phyloP scores from a whole-genome alignment of 2,113 vertebrate genomes.

The Panthera tigris region DNA sequence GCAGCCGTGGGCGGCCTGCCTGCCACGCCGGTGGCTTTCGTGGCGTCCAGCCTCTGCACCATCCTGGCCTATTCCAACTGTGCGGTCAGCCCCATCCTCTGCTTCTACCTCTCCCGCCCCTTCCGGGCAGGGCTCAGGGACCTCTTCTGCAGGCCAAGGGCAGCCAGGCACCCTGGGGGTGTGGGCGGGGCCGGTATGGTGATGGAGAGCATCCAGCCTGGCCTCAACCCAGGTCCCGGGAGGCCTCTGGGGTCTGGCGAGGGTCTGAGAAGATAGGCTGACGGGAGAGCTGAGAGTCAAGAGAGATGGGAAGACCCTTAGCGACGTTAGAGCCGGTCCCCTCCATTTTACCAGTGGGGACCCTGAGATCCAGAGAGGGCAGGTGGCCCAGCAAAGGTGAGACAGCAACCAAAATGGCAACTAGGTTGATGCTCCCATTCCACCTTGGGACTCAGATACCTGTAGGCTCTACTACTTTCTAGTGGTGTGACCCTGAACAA shows the following conservation, averaged over 20 bases:
- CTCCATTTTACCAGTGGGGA: not conserved
- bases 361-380: not conserved
- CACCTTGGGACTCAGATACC: not conserved
- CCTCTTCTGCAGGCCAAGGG: not conserved
- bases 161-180: not conserved
- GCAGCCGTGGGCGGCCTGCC: not conserved
- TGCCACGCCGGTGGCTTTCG: not conserved
- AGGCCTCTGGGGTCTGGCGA: not conserved
- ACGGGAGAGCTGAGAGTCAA: not conserved
- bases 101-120: slow-evolving; percentile 64
- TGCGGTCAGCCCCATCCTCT: slow-evolving; percentile 51
- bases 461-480: not conserved
- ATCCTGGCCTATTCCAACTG: slow-evolving; percentile 61
- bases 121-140: not conserved
- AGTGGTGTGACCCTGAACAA: not conserved
- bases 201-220: not conserved
- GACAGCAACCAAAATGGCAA: not conserved
- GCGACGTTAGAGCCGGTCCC: not conserved
- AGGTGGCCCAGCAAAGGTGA: not conserved
- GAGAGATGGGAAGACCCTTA: not conserved
- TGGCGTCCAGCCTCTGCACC: slow-evolving; percentile 47
- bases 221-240: not conserved
- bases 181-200: too few species aligned
- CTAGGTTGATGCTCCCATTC: not conserved
- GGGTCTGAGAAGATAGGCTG: not conserved